A percentile compares a stretch with the other conserved stretches of the same genome.
These are phyloP conservation scores for Stenotaenia linearis DNA, from an alignment of 2,888 invertebrate genomes.

Conservation along the genomic window DNA sequence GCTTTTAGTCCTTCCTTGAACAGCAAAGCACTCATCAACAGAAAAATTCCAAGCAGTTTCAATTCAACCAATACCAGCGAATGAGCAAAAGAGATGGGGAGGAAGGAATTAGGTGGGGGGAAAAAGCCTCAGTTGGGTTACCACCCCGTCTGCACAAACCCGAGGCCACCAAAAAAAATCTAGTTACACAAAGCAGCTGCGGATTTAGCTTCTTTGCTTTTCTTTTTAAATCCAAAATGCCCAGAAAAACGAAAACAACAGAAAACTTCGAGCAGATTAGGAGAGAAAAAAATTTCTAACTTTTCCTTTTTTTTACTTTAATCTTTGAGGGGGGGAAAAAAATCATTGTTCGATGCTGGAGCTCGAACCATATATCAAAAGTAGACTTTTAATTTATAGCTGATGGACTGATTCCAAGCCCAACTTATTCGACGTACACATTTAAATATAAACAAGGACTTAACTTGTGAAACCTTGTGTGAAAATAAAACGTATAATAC, in stretches of 20 bases:
- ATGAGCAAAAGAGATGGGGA: conserved; percentile 8
- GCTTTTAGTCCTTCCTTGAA: not conserved
- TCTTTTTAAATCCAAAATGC: not conserved
- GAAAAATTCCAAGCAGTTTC: not conserved
- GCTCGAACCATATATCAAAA: conserved; percentile 17
- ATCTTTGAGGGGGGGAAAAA: not conserved
- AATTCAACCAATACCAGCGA: conserved; percentile 16
- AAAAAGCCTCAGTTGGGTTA: conserved; percentile 6
- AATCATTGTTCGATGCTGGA: conserved; percentile 21
- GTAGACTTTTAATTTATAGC: conserved; percentile 3
- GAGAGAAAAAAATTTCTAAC: conserved; percentile 5
- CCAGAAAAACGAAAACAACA: conserved; percentile 3
- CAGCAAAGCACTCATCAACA: not conserved
- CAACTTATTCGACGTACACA: not conserved
- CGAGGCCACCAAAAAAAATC: conserved; percentile 15
- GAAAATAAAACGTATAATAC: not conserved
- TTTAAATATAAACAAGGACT: conserved; percentile 17
- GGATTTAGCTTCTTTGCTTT: conserved; percentile 12
- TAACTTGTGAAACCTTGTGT: conserved; percentile 6
- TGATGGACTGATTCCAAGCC: conserved; percentile 23
- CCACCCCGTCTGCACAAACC: conserved; percentile 20
- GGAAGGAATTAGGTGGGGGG: conserved; percentile 11
- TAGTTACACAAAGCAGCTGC: conserved; percentile 14
- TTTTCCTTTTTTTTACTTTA: not conserved
- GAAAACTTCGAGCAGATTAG: not conserved